Base-by-base conservation (phyloP, 2,888 invertebrate genomes). In the Drosophila merina region DNA sequence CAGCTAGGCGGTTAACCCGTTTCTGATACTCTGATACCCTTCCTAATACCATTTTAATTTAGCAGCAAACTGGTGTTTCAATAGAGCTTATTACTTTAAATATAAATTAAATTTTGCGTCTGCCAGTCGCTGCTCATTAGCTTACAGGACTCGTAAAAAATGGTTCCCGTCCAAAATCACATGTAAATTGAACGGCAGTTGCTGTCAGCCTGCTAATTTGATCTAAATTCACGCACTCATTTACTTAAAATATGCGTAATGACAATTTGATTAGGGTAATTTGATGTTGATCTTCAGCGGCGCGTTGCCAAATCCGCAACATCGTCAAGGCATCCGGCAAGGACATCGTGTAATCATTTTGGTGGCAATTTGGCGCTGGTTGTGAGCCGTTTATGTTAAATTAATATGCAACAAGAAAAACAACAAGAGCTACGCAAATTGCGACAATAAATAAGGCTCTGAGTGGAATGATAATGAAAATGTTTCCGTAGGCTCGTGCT, bases 231-330 rank as follows among this genome's bases (percentile, higher is more conserved):
- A 73, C 83, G 83, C 76, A 81, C 83, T 76, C 85, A 88, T 85
- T 85, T 77, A 77, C 74, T 71, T 81, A 79, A 85, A 88, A 88
- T 89, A 87, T 89, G 79, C 82, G 68, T 85, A 79, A 86, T 86
- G 75, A 78, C 63, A 82, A 87, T 87, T 87, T 89, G 86, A 88
- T 89, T 86, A 86, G 74, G 76, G 82, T 88, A 88, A 87, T 87
- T 87, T 87, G 68, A 59, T 70, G 80, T 73, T 86, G 82, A 88
- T 89, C 80, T 78, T 75, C 60, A 52, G 63, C 67, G 57, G 68
- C 60, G 52, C 59, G 69, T 51, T 54, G 60, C 49, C 54, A 51
- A 54, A 31, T 56, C 57, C 55, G 58, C 45, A 47, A 56, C 58
- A 68, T 33, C 36, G 57, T 40, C 40, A 40, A 20, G 47, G 51